These are phyloP conservation scores for Operophtera brumata DNA, from an alignment of 2,888 invertebrate genomes.

Conservation along the genomic window DNA sequence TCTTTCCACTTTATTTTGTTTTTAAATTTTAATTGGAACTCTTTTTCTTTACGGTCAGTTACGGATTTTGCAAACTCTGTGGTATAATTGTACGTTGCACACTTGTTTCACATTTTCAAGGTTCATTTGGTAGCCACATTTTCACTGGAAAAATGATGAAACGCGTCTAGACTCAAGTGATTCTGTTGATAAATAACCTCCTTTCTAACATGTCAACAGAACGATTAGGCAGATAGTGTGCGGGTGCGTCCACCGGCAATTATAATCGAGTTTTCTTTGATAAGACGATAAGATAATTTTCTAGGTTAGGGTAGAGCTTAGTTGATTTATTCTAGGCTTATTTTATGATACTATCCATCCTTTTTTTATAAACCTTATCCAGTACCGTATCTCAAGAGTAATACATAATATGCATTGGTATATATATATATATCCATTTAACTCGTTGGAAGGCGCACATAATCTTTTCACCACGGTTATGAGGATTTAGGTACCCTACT, in stretches of 20 bases:
- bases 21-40: neutral
- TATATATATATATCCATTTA: too few species aligned
- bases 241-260: constrained; percentile 60
- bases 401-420: too few species aligned
- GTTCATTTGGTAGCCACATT: constrained; percentile 22
- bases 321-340: neutral
- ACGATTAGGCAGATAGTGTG: constrained; percentile 43
- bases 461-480: too few species aligned
- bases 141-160: constrained; percentile 18
- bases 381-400: too few species aligned
- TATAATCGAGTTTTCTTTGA: constrained; percentile 53
- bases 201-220: constrained; percentile 51
- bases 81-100: too few species aligned
- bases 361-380: too few species aligned
- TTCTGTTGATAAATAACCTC: constrained; percentile 45
- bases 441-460: too few species aligned
- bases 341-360: neutral
- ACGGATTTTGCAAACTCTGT: constrained; percentile 4
- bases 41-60: constrained; percentile 6
- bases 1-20: neutral
- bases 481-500: too few species aligned
- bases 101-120: constrained; percentile 18
- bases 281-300: constrained; percentile 54
- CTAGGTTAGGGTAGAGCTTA: constrained; percentile 25
- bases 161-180: constrained; percentile 34